These are phyloP conservation scores for Anoplophora glabripennis DNA, from an alignment of 1,140 invertebrate genomes.

Conservation along the genomic window DNA sequence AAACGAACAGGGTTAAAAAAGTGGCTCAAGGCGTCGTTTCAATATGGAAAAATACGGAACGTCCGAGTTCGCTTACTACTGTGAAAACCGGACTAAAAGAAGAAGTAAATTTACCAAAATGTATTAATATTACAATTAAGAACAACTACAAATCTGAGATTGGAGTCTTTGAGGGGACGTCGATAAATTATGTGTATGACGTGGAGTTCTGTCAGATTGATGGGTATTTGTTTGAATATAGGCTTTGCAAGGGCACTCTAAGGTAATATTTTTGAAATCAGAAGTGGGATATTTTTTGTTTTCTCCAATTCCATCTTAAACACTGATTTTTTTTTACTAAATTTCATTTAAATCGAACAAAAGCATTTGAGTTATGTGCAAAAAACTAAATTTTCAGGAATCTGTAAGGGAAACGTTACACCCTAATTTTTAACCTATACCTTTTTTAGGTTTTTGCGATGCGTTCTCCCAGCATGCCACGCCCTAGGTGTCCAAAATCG, in stretches of 20 bases:
- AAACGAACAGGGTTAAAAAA: neutral
- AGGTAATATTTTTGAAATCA: slow-evolving; percentile 24
- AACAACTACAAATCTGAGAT: slow-evolving; percentile 21
- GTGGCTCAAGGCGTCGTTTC: neutral
- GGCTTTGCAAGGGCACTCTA: slow-evolving; percentile 31
- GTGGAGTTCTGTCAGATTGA: slow-evolving; percentile 30
- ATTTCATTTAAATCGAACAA: no score
- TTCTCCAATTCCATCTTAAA: neutral
- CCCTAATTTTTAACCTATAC: no score
- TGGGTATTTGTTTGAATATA: slow-evolving; percentile 36
- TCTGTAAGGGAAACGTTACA: no score
- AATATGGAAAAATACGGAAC: neutral
- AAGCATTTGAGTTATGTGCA: no score
- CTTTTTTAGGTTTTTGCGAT: slow-evolving; percentile 34
- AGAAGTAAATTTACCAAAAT: slow-evolving; percentile 20
- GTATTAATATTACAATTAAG: slow-evolving; percentile 20
- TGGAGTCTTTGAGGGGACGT: slow-evolving; percentile 22
- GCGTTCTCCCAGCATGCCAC: slow-evolving; percentile 28
- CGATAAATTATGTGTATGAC: slow-evolving; percentile 23
- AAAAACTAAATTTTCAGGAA: no score
- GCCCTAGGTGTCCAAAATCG: slow-evolving; percentile 26
- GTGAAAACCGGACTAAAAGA: neutral
- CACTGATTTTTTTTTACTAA: slow-evolving; percentile 11
- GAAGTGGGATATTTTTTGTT: neutral
- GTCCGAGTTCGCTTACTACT: neutral